Evolutionary conservation across 1,140 invertebrate genomes (phyloP), one percentile per base, ranked within the genome.

Genomic region (Drosophila sechellia): DNA sequence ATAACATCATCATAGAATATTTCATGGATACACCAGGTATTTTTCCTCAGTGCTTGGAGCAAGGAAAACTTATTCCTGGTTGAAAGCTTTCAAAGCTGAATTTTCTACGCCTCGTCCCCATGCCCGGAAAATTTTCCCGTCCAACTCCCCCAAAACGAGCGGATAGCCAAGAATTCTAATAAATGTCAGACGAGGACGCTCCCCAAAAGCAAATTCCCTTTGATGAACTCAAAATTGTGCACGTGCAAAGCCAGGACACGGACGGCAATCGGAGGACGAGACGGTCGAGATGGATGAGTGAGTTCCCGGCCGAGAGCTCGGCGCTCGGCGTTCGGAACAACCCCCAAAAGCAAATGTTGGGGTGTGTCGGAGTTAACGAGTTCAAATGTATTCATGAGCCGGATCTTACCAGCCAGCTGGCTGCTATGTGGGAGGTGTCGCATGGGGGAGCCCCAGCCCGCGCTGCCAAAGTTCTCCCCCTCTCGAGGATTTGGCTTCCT

Each of bases 371-470:
- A 78, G 83, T 87, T 90, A 90, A 90, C 87, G 87, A 90, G 87
- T 84, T 81, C 87, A 90, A 90, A 90, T 90, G 83, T 90, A 90
- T 90, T 90, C 87, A 90, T 90, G 83, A 90, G 87, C 83, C 59
- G 54, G 79, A 79, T 72, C 74, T 61, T 83, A 90, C 87, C 85
- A 87, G 83, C 63, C 66, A 66, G 69, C 66, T 69, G 65, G 64
- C 50, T 17, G 37, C 54, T 69, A 34, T 56, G 59, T 66, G 64
- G 27, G 74, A 68, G 81, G 75, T 65, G 59, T 63, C 31, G 49
- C 35, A n/a, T 17, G 58, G 81, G 61, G 65, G 58, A 46, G 17
- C 50, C 17, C 46, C 40, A 25, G 59, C 43, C 25, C 43, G 45
- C 43, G 45, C 60, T 48, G 11, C 45, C 57, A 27, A 22, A 52